Evolutionary conservation across 2,113 vertebrate genomes (phyloP).

Genomic region (Nansenia antarctica): DNA sequence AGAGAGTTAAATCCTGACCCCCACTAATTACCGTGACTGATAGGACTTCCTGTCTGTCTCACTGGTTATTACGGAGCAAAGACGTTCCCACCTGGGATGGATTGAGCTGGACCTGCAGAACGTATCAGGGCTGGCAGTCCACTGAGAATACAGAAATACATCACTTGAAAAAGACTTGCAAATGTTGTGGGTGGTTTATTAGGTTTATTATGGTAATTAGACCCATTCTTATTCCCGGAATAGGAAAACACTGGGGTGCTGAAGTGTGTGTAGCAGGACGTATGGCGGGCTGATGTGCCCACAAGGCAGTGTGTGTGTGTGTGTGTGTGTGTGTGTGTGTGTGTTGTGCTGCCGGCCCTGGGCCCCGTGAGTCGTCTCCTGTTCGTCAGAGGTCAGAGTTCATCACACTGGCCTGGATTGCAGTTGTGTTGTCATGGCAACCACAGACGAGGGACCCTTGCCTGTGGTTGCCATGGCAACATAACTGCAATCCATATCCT

Average conservation of each 20-base stretch:
- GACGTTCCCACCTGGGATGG: neutral
- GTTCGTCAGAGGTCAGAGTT: too few relatives aligned
- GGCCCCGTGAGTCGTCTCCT: too few relatives aligned
- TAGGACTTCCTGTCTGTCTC: neutral
- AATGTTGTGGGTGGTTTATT: too few relatives aligned
- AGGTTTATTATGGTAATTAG: too few relatives aligned
- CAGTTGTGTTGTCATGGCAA: too few relatives aligned
- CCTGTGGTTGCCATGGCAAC: too few relatives aligned
- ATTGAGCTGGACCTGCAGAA: neutral
- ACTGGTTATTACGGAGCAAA: neutral
- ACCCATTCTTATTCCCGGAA: neutral
- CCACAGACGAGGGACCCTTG: too few relatives aligned
- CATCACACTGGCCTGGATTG: too few relatives aligned
- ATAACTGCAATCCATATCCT: too few relatives aligned
- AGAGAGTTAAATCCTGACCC: neutral
- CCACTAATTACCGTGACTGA: neutral
- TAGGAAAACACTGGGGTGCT: neutral
- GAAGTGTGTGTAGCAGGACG: neutral
- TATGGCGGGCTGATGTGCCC: neutral
- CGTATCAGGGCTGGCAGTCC: neutral
- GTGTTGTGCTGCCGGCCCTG: too few relatives aligned
- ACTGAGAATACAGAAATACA: neutral
- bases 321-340: too few relatives aligned
- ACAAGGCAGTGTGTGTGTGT: neutral
- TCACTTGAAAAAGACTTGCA: neutral